phyloP scores from a whole-genome alignment of 2,113 vertebrate genomes.

The Cyanoliseus patagonus region DNA sequence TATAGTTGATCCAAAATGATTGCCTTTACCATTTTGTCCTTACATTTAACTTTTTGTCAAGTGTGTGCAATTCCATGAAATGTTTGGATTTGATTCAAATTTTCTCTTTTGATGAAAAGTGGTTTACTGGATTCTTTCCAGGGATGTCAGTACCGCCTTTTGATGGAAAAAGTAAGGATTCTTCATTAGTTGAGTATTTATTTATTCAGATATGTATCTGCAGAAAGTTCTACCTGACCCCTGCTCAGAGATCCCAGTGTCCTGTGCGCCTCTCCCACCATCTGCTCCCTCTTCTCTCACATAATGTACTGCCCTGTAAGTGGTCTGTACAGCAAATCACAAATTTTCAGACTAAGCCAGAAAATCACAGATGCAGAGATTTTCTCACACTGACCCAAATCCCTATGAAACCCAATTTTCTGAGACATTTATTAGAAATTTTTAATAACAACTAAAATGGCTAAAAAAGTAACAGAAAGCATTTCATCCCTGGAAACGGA shows the following conservation, averaged over 20 bases:
- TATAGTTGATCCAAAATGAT: neutral
- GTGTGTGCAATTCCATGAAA: neutral
- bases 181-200: neutral
- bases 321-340: neutral
- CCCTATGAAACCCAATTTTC: neutral
- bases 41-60: neutral
- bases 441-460: neutral
- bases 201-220: neutral
- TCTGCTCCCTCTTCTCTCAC: neutral
- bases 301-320: neutral
- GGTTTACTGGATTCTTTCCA: slow-evolving; percentile 1
- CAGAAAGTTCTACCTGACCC: neutral
- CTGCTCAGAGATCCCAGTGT: neutral
- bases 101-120: neutral
- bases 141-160: neutral
- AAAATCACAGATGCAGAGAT: neutral
- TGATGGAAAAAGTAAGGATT: neutral
- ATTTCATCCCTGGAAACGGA: neutral
- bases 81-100: neutral
- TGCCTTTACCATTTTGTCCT: neutral
- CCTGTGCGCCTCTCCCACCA: neutral
- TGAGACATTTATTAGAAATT: neutral
- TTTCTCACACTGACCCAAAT: neutral
- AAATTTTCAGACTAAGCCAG: neutral
- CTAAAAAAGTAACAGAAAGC: fast-evolving